These are phyloP conservation scores for Zelostemma sp. DNA, from an alignment of 1,140 invertebrate genomes.

Conservation along the genomic window DNA sequence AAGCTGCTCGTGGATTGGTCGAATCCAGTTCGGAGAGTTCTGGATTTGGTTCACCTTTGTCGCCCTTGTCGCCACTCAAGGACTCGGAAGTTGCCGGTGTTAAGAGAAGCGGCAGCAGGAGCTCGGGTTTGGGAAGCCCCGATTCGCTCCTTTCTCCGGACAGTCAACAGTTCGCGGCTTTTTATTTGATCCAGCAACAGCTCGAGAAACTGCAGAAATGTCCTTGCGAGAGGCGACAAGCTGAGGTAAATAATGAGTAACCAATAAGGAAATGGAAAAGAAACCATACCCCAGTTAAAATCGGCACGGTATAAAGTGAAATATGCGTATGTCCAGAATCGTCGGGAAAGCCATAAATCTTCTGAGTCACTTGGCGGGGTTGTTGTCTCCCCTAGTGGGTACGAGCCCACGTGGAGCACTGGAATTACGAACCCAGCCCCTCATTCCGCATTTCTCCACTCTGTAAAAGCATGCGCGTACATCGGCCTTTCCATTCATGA, in stretches of 20 bases:
- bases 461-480: slow-evolving; percentile 38
- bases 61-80: slow-evolving; percentile 57
- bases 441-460: slow-evolving; percentile 9
- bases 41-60: slow-evolving; percentile 58
- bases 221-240: slow-evolving; percentile 52
- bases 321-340: slow-evolving; percentile 43
- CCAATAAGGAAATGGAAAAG: not conserved
- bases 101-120: slow-evolving; percentile 50
- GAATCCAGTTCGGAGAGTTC: slow-evolving; percentile 62
- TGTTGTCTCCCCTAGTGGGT: slow-evolving; percentile 44
- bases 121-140: slow-evolving; percentile 54
- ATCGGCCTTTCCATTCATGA: slow-evolving; percentile 46
- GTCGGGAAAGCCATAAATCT: slow-evolving; percentile 59
- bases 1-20: slow-evolving; percentile 32
- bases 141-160: slow-evolving; percentile 58
- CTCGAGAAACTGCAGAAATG: slow-evolving; percentile 57
- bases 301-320: slow-evolving; percentile 16
- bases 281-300: slow-evolving; percentile 7
- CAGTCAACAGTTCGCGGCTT: slow-evolving; percentile 55
- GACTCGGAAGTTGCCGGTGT: slow-evolving; percentile 34
- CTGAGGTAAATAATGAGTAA: slow-evolving; percentile 43
- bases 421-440: slow-evolving; percentile 56
- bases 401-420: slow-evolving; percentile 58
- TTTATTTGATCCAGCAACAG: slow-evolving; percentile 57
- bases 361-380: slow-evolving; percentile 59